Evolutionary conservation across 2,797 vertebrate species (phyloP), one percentile per base, ranked within the genome.

Genomic region (Microctenopoma steveboyesi): DNA sequence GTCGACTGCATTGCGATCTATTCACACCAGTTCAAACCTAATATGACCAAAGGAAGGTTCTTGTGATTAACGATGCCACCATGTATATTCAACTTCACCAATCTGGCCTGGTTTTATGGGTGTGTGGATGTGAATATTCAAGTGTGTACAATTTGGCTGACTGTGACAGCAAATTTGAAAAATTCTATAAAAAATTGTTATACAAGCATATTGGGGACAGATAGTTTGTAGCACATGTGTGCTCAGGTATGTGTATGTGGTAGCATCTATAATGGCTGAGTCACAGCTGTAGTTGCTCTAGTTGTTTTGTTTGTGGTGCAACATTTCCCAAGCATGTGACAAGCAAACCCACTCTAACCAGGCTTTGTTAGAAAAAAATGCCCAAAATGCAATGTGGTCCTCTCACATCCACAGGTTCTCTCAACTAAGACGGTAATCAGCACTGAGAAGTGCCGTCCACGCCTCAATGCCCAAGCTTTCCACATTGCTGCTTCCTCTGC

Each of bases 1-100:
- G 75, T 66, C 45, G 71, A 79, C 78, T 87, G 83, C 87, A 64
- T 71, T 50, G 82, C 67, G 51, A 85, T 79, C 84, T 69, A 72
- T 25, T 87, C 86, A 71, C 89, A 69, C 77, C 78, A 70, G 90
- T 89, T 90, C 88, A 86, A 84, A 90, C 88, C 86, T 92, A 89
- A 94, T 93, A 92, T 88, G 89, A 88, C 90, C 84, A 65, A 90
- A 89, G 90, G 90, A 91, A 89, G 82, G 78, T 66, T 64, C 37
- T 61, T 6, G 77, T 94, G 92, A 94, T 92, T 86, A 92, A 94
- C 92, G 88, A 92, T 81, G 89, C 76, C 75, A 63, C 72, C 64
- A 67, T 56, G 43, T 76, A 84, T 89, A 88, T 89, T 78, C 79
- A 72, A 75, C 83, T 81, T 72, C 83, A 70, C 82, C 88, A 86